Percentiles rank a stretch among this genome's conserved stretches.
phyloP scores from a whole-genome alignment of 2,113 vertebrate genomes.

The Talpa occidentalis region DNA sequence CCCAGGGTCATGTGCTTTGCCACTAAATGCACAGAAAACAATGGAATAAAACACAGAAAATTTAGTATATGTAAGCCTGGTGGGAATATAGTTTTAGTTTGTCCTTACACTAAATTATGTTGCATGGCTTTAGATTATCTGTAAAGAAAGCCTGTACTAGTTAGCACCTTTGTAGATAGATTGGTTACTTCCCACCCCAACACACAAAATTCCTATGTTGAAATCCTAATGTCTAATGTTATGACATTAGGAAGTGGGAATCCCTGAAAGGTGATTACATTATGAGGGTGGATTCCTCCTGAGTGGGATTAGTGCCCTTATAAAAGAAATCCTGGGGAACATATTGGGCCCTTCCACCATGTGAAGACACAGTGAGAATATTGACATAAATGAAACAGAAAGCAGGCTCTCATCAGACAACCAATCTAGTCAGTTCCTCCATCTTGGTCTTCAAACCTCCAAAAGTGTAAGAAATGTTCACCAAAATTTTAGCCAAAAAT shows the following conservation, averaged over 20 bases:
- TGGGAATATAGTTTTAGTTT: neutral
- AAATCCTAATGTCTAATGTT: neutral
- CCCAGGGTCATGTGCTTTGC: neutral
- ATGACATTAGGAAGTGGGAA: neutral
- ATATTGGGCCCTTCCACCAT: neutral
- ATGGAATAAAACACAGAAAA: neutral
- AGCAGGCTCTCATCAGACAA: neutral
- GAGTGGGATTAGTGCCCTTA: neutral
- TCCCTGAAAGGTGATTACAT: too few species aligned
- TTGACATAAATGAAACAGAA: neutral
- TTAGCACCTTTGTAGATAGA: neutral
- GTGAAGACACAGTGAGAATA: neutral
- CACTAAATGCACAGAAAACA: neutral
- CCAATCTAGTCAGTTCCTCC: neutral
- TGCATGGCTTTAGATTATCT: neutral
- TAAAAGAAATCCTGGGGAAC: neutral
- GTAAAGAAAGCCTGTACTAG: neutral
- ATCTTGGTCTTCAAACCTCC: neutral
- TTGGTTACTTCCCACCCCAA: neutral
- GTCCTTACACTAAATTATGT: neutral
- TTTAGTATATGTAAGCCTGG: neutral
- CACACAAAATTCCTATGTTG: neutral
- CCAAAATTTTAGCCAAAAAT: neutral
- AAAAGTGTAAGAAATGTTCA: neutral
- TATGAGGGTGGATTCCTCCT: neutral